Conservation (phyloP, 2,888 invertebrate species). For the Aporophyla lueneburgensis region DNA sequence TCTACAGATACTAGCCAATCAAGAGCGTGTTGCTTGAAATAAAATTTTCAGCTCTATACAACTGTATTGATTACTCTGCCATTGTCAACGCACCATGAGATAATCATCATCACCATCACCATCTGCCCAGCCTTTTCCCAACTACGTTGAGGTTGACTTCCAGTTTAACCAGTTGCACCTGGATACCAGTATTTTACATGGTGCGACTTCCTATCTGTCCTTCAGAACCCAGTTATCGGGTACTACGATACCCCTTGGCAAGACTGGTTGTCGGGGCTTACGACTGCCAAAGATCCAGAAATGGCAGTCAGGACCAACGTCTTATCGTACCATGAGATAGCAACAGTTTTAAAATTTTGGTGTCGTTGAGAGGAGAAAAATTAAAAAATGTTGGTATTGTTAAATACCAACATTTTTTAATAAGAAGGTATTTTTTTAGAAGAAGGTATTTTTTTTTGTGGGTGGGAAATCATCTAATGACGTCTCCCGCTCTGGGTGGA, state of each 20-base stretch:
- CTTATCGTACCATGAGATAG: background rate
- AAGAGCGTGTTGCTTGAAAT: background rate
- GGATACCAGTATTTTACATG: no score
- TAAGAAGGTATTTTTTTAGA: background rate
- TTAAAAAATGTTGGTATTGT: background rate
- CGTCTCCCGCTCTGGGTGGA: no score
- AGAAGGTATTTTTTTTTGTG: background rate
- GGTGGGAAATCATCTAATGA: no score
- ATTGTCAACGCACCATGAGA: background rate
- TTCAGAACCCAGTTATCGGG: no score
- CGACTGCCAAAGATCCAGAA: no score
- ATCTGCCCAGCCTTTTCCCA: no score
- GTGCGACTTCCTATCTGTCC: no score
- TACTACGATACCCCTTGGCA: no score
- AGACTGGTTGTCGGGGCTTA: no score
- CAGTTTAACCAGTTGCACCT: no score
- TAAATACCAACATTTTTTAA: background rate
- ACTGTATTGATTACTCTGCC: background rate
- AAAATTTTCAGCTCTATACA: background rate
- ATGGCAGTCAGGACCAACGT: no score
- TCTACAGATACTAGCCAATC: background rate
- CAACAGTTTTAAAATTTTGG: background rate
- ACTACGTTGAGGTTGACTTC: no score
- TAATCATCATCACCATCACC: background rate
- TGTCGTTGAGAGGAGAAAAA: background rate